A percentile compares a stretch with the other conserved stretches of the same genome.
These are phyloP conservation scores for Buteo buteo DNA, from an alignment of 2,113 vertebrate genomes.

Conservation along the genomic window DNA sequence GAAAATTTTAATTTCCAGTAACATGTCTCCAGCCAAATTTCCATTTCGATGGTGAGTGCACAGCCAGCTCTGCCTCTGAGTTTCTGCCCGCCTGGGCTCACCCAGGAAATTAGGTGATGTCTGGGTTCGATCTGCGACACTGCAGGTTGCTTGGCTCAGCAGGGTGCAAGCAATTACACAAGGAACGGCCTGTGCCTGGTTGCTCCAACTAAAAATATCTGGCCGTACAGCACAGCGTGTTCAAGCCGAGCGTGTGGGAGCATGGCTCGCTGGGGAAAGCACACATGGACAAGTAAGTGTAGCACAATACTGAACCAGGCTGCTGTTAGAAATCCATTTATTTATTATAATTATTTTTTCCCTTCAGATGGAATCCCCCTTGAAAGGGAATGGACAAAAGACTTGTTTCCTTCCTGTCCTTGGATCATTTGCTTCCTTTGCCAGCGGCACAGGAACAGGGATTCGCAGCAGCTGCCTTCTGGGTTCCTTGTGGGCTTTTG, in stretches of 20 bases:
- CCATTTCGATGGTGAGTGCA: fast-evolving
- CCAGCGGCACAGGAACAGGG: background rate
- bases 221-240: fast-evolving
- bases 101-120: background rate
- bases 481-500: background rate
- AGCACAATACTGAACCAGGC: background rate
- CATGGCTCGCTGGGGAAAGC: fast-evolving
- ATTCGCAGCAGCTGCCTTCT: background rate
- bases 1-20: background rate
- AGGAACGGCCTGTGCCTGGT: background rate
- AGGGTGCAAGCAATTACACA: background rate
- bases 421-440: fast-evolving
- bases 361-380: background rate
- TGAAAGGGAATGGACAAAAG: background rate
- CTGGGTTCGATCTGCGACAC: background rate
- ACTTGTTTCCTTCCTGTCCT: fast-evolving
- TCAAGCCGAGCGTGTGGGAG: fast-evolving
- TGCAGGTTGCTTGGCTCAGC: background rate
- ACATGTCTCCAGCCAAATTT: background rate
- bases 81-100: background rate
- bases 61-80: background rate
- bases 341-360: fast-evolving
- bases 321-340: background rate
- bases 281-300: fast-evolving
- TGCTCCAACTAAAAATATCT: background rate